These are phyloP conservation scores for Drosophila bipectinata DNA, from an alignment of 1,140 invertebrate species.

Conservation along the genomic window DNA sequence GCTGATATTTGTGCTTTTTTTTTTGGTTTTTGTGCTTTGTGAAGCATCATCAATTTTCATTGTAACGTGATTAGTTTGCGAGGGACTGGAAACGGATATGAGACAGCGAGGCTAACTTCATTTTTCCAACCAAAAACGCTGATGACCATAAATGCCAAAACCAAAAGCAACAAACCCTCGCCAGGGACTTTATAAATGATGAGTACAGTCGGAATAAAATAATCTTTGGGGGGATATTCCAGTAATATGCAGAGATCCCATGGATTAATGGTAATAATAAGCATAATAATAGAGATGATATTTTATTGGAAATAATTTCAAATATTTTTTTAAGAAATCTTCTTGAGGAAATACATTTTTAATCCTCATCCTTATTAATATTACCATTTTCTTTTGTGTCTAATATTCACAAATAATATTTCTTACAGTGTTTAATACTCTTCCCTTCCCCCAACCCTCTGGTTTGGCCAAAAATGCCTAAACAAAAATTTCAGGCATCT, in stretches of 20 bases:
- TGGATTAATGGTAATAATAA: neutral
- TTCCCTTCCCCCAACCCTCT: neutral
- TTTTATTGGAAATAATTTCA: too few species aligned
- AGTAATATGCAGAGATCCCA: neutral
- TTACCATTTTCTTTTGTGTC: neutral
- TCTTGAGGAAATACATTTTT: too few species aligned
- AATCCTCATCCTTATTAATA: neutral
- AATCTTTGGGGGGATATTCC: neutral
- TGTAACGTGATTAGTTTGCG: conserved; percentile 73
- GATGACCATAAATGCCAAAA: conserved; percentile 61
- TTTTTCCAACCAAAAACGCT: conserved; percentile 58
- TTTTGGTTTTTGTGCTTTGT: conserved; percentile 4
- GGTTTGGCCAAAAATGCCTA: neutral
- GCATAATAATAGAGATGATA: too few species aligned
- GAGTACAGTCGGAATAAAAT: conserved; percentile 50
- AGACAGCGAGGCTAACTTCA: conserved; percentile 71
- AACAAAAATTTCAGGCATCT: conserved; percentile 57
- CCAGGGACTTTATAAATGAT: conserved; percentile 77
- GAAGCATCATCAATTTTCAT: conserved; percentile 80
- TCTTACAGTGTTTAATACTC: neutral
- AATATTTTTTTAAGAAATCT: too few species aligned
- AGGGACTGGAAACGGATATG: conserved; percentile 63
- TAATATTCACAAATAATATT: neutral
- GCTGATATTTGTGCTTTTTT: conserved; percentile 3
- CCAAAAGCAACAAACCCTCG: conserved; percentile 10